Percentiles rank a stretch among this genome's conserved stretches.
These are phyloP conservation scores for Lycocorax pyrrhopterus DNA, from an alignment of 2,113 vertebrate genomes.

Conservation along the genomic window DNA sequence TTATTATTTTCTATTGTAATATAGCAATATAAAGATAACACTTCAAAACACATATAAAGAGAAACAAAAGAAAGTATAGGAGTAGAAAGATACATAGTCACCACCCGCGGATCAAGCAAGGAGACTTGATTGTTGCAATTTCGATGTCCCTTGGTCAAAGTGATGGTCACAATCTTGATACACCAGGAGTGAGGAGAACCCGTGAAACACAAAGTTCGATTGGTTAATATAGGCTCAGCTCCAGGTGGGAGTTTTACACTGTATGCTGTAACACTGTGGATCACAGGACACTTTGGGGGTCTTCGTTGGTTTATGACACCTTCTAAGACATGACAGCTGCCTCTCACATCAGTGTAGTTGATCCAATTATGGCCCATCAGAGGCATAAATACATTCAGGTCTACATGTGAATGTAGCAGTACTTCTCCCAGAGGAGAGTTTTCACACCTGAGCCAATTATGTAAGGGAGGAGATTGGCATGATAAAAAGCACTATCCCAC, in stretches of 20 bases:
- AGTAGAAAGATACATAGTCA: neutral
- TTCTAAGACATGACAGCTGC: neutral
- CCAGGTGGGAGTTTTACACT: neutral
- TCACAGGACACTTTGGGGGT: neutral
- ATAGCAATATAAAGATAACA: neutral
- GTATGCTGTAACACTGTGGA: neutral
- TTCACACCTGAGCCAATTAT: neutral
- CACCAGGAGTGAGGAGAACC: neutral
- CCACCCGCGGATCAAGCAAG: neutral
- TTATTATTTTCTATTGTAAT: neutral
- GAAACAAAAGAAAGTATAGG: neutral
- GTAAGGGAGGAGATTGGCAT: neutral
- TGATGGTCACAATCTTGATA: no score
- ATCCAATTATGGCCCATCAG: neutral
- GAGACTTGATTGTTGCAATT: neutral
- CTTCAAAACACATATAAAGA: neutral
- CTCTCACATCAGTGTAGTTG: neutral
- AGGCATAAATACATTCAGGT: neutral
- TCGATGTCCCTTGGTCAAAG: accelerated
- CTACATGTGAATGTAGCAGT: no score
- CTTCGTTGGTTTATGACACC: neutral
- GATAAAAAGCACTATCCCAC: neutral
- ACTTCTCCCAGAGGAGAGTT: neutral
- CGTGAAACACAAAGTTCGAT: neutral
- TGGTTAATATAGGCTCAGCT: neutral